Evolutionary conservation across 2,113 vertebrate species (phyloP), one percentile per base, ranked within the genome.

Genomic region (Vulpes ferrilata): DNA sequence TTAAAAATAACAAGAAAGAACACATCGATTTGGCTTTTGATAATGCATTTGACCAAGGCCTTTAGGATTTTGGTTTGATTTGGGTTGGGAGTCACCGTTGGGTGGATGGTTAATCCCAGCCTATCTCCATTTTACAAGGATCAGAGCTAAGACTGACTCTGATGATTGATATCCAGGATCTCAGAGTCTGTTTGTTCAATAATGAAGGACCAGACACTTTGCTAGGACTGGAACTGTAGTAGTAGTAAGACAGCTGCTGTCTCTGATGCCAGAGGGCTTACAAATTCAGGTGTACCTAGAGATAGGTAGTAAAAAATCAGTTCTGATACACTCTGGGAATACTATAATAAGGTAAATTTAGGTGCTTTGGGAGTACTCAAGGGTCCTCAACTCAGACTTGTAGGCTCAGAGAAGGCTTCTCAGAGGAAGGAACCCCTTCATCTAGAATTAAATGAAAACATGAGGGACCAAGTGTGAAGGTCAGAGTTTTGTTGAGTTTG

Each of bases 31-130:
- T 95, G 55, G 1, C 57, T 96, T 83, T 87, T 95, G 12, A 69
- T 97, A 84, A 89, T 95, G 60, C 79, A 87, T 95, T 92, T 96
- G 84, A 87, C 32, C 51, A 95, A 67, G 48, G 32, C 43, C 38
- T 96, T 95, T 95, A 51, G 51, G 53, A 84, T 82, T 62, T 86
- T 93, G 73, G 12, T 96, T 97, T 96, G 90, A 74, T 92, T 96
- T 98, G 93, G 30, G n/a, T 90, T 95, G 51, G 90, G 59, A 79
- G 51, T 95, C 62, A 96, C 19, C 30, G 64, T 93, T 97, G 48
- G 85, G 13, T 96, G 16, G 43, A 57, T 94, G 55, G 20, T 81
- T 86, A 96, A 80, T 96, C 19, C 43, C 83, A 74, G 60, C 20
- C n/a, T 93, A 12, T 84, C 43, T 90, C 38, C 23, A 76, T 95